Percentiles rank a stretch among this genome's conserved stretches.
These are phyloP conservation scores for Azorinus chamasolen DNA, from an alignment of 2,888 invertebrate species.

Conservation along the genomic window DNA sequence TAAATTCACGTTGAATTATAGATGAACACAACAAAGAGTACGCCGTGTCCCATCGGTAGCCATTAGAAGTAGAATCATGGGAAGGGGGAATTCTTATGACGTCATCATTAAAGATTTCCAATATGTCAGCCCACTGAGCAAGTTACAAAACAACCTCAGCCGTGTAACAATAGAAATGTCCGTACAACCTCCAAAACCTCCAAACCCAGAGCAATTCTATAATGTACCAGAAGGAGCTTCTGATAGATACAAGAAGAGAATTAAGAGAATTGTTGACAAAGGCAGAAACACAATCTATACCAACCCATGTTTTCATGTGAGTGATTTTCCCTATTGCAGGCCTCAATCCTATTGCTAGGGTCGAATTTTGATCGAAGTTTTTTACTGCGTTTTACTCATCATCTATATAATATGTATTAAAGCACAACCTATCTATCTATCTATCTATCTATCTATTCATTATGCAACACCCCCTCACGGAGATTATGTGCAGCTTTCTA, in stretches of 20 bases:
- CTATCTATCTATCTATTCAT: no score
- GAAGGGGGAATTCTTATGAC: conserved; percentile 64
- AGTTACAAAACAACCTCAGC: no score
- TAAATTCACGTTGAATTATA: not conserved
- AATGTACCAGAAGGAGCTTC: not conserved
- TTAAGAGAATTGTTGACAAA: not conserved
- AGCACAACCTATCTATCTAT: no score
- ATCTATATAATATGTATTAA: no score
- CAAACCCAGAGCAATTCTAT: not conserved
- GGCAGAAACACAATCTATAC: no score
- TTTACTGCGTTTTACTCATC: no score
- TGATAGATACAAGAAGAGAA: not conserved
- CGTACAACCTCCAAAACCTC: not conserved
- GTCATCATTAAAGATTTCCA: conserved; percentile 37
- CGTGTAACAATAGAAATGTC: conserved; percentile 3
- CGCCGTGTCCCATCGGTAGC: conserved; percentile 71
- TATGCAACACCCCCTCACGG: no score
- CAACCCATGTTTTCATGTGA: no score
- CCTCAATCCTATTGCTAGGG: no score
- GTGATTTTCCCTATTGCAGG: no score
- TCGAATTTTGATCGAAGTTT: no score
- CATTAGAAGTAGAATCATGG: conserved; percentile 72
- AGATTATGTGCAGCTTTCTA: no score
- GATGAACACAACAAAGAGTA: conserved; percentile 55
- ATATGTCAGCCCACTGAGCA: not conserved